These are phyloP conservation scores for Bombylius major DNA, from an alignment of 2,888 invertebrate genomes.

Conservation along the genomic window DNA sequence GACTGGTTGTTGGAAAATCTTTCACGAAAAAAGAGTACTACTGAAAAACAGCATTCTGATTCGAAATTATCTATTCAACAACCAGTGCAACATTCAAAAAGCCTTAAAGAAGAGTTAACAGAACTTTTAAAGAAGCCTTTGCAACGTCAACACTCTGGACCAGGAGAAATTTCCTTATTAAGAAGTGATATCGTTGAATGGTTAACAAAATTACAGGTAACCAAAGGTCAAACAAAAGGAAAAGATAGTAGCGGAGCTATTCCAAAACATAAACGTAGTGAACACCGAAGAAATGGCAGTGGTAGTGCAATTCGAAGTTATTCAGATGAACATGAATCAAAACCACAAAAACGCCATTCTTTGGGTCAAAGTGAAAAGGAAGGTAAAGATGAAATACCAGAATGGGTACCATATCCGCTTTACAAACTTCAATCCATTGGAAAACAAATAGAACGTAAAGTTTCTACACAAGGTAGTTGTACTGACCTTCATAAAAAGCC, in stretches of 20 bases:
- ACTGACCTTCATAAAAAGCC: conserved; percentile 19
- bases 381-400: conserved; percentile 26
- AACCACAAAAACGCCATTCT: conserved; percentile 33
- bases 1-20: conserved; percentile 34
- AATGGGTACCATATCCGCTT: conserved; percentile 35
- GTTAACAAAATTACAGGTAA: conserved; percentile 32
- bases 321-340: conserved; percentile 29
- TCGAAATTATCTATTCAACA: not conserved
- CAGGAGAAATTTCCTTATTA: conserved; percentile 32
- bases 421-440: conserved; percentile 31
- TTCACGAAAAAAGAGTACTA: conserved; percentile 27
- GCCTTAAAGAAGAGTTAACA: conserved; percentile 29
- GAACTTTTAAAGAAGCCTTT: conserved; percentile 34
- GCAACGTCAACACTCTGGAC: conserved; percentile 34
- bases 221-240: conserved; percentile 16
- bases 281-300: conserved; percentile 33
- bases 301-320: conserved; percentile 31
- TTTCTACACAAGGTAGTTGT: conserved; percentile 18
- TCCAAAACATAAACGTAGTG: conserved; percentile 19
- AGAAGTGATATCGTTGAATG: conserved; percentile 37
- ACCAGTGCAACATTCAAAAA: conserved; percentile 24
- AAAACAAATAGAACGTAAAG: conserved; percentile 18
- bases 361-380: conserved; percentile 31
- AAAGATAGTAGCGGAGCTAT: conserved; percentile 15
- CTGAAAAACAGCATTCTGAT: conserved; percentile 16